Evolutionary conservation across 2,888 invertebrate genomes (phyloP), one percentile per base, ranked within the genome.

Genomic region (Leuctra nigra): DNA sequence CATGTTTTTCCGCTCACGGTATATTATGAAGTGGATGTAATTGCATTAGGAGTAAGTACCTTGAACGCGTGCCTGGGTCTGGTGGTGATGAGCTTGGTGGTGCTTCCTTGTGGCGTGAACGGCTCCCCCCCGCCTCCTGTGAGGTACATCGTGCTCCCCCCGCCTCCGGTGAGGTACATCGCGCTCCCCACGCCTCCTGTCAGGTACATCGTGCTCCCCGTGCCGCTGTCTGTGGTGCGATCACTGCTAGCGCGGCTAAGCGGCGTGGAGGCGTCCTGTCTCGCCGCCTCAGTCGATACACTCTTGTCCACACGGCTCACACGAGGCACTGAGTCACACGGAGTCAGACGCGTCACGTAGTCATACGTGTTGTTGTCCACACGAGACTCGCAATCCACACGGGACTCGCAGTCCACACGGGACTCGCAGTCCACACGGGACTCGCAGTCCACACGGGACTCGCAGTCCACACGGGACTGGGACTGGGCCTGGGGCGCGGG

Each of bases 31-130:
- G n/a, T n/a, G n/a, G n/a, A n/a, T n/a, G n/a, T n/a, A n/a, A n/a
- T n/a, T n/a, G n/a, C n/a, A n/a, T n/a, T n/a, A n/a, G n/a, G n/a
- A n/a, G n/a, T n/a, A 14, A 24, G 16, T 47, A 47, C 47, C 47
- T 47, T 47, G 25, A 47, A 47, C 47, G 24, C 29, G 25, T 25
- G 16, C 25, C n/a, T 47, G 47, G 13, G 36, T 16, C n/a, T 13
- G 4, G 24, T 24, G 3, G 47, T n/a, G 47, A 47, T 25, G 24
- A 25, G 47, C 16, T 24, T 47, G 25, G 23, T 25, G 14, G 47
- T 47, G n/a, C 25, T 25, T 11, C 47, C 47, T 13, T 14, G 47
- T n/a, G 47, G 47, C 16, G 47, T 47, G n/a, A 47, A 23, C n/a
- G 47, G 25, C 23, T 16, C 16, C 20, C 39, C 39, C 18, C 16